Evolutionary conservation across 2,888 invertebrate species (phyloP), one percentile per base, ranked within the genome.

Genomic region (Pharmacophagus antenor): DNA sequence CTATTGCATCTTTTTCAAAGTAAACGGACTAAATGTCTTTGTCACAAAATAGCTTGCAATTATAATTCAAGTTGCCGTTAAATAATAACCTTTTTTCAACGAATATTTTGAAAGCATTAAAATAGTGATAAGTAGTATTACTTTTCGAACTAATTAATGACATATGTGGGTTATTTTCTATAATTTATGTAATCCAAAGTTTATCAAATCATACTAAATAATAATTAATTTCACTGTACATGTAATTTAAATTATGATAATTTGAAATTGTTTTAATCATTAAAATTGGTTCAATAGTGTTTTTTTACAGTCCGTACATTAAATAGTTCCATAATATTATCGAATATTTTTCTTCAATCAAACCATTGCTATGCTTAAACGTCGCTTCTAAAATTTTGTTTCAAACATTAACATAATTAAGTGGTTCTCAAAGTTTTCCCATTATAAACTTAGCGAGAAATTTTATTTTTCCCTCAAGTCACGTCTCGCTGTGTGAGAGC

Each of bases 341-440:
- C 46, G 54, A 20, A 50, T 51, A 48, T 66, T 65, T 72, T 76
- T 80, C 82, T 76, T 72, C 80, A 84, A 82, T 85, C 75, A 82
- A 85, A 84, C 84, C 79, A 86, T 85, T 84, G 84, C 82, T 82
- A 75, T 87, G 80, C 87, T 87, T 84, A 87, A 90, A 84, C 82
- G 82, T 88, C 87, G 86, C 84, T 85, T 85, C 85, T 88, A 84
- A 88, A 90, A 89, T 90, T 89, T 88, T 87, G 90, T 90, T 90
- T 90, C 85, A 86, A 89, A 90, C 90, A 90, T 90, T 90, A 90
- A 90, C 90, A 90, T 90, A 90, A 90, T 90, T 90, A 90, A 90
- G 90, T 90, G 90, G 90, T 88, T 90, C 89, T 88, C 88, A 88
- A 90, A 90, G 89, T 90, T 90, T 90, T 90, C 90, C 90, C 90